These are phyloP conservation scores for Nemotelus pantherinus DNA, from an alignment of 2,888 invertebrate genomes.

Conservation along the genomic window DNA sequence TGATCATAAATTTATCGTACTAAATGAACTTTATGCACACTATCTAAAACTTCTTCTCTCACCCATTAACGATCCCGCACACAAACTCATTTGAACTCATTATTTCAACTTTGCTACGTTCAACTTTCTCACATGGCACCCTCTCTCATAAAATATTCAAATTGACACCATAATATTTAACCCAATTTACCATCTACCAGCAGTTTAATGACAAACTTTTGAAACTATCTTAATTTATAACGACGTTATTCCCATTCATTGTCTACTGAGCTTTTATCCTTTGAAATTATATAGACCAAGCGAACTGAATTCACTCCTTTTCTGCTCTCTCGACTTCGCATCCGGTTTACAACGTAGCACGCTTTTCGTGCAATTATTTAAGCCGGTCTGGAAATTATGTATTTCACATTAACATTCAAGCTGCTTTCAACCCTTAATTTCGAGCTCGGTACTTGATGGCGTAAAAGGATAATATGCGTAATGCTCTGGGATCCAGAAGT, in stretches of 20 bases:
- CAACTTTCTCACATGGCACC: too few species aligned
- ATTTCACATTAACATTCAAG: not conserved
- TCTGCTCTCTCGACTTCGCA: too few species aligned
- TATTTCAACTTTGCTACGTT: too few species aligned
- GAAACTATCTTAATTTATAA: slow-evolving; percentile 30
- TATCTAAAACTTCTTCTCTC: too few species aligned
- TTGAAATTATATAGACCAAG: not conserved
- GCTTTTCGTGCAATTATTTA: slow-evolving; percentile 4
- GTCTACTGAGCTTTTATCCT: not conserved
- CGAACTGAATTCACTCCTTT: not conserved
- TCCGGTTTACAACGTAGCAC: too few species aligned
- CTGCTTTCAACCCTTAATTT: not conserved
- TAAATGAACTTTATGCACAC: too few species aligned
- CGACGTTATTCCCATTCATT: slow-evolving; percentile 21
- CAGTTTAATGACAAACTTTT: slow-evolving; percentile 29
- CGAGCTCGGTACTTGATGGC: not conserved
- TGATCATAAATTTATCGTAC: too few species aligned
- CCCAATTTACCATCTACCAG: slow-evolving; percentile 22
- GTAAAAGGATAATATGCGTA: not conserved
- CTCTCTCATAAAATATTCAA: slow-evolving; percentile 14
- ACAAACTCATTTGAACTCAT: too few species aligned
- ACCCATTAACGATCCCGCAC: too few species aligned
- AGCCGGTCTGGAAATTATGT: slow-evolving; percentile 5
- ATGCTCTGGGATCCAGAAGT: too few species aligned
- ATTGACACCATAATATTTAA: slow-evolving; percentile 28